phyloP scores from a whole-genome alignment of 1,140 invertebrate species.

The Parasteatoda tepidariorum region DNA sequence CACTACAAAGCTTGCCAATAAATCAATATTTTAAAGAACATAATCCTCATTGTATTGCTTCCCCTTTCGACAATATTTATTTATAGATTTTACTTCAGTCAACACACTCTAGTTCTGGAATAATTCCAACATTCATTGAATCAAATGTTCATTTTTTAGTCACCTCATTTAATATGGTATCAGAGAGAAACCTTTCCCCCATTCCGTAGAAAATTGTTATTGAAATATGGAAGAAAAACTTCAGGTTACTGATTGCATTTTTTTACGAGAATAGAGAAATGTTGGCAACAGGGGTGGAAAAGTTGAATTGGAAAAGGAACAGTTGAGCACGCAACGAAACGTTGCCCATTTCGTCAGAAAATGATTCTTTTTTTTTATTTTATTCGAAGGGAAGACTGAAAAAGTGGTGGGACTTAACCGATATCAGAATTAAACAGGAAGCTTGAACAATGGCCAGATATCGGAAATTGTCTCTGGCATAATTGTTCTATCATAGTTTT shows the following conservation, averaged over 20 bases:
- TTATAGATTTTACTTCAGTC: too few species aligned
- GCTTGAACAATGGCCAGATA: constrained; percentile 26
- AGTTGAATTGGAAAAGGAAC: background rate
- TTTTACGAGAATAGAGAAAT: background rate
- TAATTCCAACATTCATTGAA: too few species aligned
- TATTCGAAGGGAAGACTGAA: background rate
- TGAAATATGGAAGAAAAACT: constrained; percentile 23
- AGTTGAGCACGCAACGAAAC: background rate
- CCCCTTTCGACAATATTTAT: too few species aligned
- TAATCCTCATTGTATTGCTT: too few species aligned
- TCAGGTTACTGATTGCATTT: background rate
- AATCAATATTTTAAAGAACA: too few species aligned
- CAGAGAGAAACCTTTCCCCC: too few species aligned
- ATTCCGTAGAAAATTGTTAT: constrained; percentile 22
- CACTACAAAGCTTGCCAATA: too few species aligned
- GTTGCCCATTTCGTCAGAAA: background rate
- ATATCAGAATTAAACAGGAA: constrained; percentile 30
- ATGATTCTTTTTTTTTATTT: background rate
- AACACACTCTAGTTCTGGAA: too few species aligned
- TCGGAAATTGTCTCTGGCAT: background rate
- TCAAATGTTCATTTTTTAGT: too few species aligned
- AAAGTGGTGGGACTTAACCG: constrained; percentile 3
- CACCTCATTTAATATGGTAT: too few species aligned
- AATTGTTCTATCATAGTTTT: constrained; percentile 35
- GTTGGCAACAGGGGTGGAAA: background rate